Evolutionary conservation across 2,113 vertebrate species (phyloP).

Genomic region (Argyrosomus japonicus): DNA sequence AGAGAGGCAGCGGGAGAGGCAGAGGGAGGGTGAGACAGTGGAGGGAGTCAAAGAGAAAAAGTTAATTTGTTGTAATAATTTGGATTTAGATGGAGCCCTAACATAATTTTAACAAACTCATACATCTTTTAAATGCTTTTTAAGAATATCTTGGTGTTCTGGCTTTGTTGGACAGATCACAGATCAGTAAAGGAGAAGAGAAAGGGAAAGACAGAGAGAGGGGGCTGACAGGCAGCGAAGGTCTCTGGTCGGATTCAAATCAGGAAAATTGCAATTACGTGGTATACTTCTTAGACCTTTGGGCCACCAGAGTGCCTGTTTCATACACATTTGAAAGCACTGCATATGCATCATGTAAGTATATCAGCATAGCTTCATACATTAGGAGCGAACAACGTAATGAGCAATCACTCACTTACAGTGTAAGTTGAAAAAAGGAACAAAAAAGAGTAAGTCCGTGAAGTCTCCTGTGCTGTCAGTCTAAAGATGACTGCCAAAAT

Average conservation of each 20-base stretch:
- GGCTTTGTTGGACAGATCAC: background rate
- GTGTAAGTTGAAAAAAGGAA: background rate
- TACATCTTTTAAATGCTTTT: background rate
- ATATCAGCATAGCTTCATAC: background rate
- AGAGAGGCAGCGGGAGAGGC: slow-evolving; percentile 56
- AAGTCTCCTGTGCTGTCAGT: background rate
- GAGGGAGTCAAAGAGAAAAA: slow-evolving; percentile 52
- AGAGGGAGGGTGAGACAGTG: slow-evolving; percentile 62
- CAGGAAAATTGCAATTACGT: background rate
- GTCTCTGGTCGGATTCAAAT: background rate
- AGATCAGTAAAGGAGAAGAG: background rate
- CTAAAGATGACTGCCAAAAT: background rate
- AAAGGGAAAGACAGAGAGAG: background rate
- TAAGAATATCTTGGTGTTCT: background rate
- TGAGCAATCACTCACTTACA: background rate
- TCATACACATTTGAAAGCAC: slow-evolving; percentile 1
- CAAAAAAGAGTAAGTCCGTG: background rate
- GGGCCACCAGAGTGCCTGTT: background rate
- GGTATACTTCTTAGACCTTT: background rate
- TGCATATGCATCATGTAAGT: background rate
- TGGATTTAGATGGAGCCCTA: slow-evolving; percentile 14
- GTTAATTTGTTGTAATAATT: slow-evolving; percentile 44
- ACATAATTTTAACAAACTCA: background rate
- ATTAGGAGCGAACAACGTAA: background rate
- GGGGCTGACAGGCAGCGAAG: background rate